Evolutionary conservation across 1,140 invertebrate genomes (phyloP).

Genomic region (Augochlora pura): DNA sequence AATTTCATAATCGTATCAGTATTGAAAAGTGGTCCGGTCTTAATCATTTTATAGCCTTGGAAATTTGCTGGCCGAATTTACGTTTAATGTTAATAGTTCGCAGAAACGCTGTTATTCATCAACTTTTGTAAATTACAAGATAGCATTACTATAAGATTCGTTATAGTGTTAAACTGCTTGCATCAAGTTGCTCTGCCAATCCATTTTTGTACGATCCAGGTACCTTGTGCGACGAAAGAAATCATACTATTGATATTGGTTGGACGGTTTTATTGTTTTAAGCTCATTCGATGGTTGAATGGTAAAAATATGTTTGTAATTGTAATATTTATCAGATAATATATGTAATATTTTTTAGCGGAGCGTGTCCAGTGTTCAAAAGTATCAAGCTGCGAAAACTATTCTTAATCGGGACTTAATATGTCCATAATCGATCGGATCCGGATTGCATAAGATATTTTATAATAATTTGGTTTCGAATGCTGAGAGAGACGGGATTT

Average conservation of each 20-base stretch:
- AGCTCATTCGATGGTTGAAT: neutral
- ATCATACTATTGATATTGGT: neutral
- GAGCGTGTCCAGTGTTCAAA: neutral
- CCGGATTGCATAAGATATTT: neutral
- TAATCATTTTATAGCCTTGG: neutral
- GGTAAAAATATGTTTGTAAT: neutral
- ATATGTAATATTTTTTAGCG: neutral
- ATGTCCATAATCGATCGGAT: neutral
- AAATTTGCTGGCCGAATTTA: conserved; percentile 28
- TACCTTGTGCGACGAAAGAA: neutral
- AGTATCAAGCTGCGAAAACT: neutral
- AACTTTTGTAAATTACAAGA: neutral
- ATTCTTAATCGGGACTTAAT: neutral
- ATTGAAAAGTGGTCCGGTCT: neutral
- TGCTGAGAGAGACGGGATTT: neutral
- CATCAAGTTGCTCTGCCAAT: neutral
- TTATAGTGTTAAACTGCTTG: neutral
- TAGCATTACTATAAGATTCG: conserved; percentile 9
- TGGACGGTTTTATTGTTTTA: neutral
- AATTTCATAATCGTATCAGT: conserved; percentile 15
- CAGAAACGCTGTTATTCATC: neutral
- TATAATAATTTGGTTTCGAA: conserved; percentile 29
- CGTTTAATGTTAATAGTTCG: conserved; percentile 11
- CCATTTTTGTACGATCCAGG: neutral
- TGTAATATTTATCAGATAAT: neutral